Evolutionary conservation across 2,888 invertebrate genomes (phyloP).

Genomic region (Sminthurides aquaticus): DNA sequence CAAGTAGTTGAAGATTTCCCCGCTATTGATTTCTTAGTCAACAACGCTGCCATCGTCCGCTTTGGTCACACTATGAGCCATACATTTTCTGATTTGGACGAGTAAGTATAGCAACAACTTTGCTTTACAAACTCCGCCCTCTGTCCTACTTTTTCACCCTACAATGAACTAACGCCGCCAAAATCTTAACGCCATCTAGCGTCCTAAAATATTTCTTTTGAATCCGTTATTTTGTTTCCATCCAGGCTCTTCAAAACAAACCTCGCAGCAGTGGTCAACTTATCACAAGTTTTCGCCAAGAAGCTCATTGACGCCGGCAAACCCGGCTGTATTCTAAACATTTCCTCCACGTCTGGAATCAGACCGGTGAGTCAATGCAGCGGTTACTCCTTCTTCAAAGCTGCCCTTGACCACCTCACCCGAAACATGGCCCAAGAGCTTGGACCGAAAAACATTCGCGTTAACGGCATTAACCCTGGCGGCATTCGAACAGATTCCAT

Average conservation of each 20-base stretch:
- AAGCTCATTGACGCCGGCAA: slow-evolving; percentile 26
- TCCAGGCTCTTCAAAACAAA: slow-evolving; percentile 57
- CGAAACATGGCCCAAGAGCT: not conserved
- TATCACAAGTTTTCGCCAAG: slow-evolving; percentile 65
- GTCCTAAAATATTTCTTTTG: not conserved
- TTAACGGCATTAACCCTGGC: not conserved
- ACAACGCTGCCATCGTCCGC: slow-evolving; percentile 74
- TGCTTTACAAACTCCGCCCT: too few species aligned
- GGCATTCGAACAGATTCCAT: not conserved
- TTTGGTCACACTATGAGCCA: slow-evolving; percentile 64
- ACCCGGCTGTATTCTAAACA: slow-evolving; percentile 29
- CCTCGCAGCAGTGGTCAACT: slow-evolving; percentile 74
- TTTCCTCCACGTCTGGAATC: too few species aligned
- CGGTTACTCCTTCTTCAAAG: too few species aligned
- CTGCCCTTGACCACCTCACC: not conserved
- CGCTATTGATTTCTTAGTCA: slow-evolving; percentile 72
- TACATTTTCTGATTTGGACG: slow-evolving; percentile 62
- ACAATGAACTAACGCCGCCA: not conserved
- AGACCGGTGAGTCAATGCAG: too few species aligned
- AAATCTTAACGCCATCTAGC: too few species aligned
- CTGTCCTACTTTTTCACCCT: too few species aligned
- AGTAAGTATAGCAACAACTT: slow-evolving; percentile 52
- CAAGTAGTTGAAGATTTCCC: slow-evolving; percentile 54
- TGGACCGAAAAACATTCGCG: not conserved
- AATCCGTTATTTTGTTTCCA: not conserved